Evolutionary conservation across 1,140 invertebrate species (phyloP), one percentile per base, ranked within the genome.

Genomic region (Bombus ignitus): DNA sequence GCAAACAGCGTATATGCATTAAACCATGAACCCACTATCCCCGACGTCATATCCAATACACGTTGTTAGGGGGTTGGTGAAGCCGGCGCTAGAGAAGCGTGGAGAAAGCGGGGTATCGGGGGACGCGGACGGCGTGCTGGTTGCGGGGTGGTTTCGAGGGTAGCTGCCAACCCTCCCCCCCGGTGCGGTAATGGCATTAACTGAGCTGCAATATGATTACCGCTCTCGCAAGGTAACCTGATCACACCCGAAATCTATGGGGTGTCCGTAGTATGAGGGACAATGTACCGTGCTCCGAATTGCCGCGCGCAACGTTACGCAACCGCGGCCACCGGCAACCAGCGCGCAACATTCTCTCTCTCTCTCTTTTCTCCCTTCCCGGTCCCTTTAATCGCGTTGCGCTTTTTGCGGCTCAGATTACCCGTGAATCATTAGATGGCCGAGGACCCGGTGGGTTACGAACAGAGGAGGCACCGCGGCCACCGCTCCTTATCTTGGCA

Each of bases 181-280:
- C 78, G 88, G 92, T 93, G 92, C 92, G 94, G 94, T 95, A 95
- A 95, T 95, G 93, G 93, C 94, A 95, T 95, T 95, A 95, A 94
- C 94, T 93, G 88, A 94, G 93, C 94, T 94, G 94, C 94, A 95
- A 95, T 95, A 94, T 95, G 94, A 95, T 95, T 95, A 95, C 93
- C 91, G 93, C 92, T 93, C 93, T 91, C 91, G 89, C 92, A 94
- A 95, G 94, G 95, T 95, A 95, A 95, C 94, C 92, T 92, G 95
- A 95, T 95, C 94, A 94, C 91, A 93, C 90, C 92, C 94, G 90
- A 94, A 94, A 94, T 93, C 91, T 92, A 93, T 92, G 88, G 91
- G 88, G 91, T 89, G 91, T 91, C 81, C 90, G 80, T 81, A 82
- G 81, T 65, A 42, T 44, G 88, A 90, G 89, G 81, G 83, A 90